These are phyloP conservation scores for Chlorops oryzae DNA, from an alignment of 1,140 invertebrate genomes.

Conservation along the genomic window DNA sequence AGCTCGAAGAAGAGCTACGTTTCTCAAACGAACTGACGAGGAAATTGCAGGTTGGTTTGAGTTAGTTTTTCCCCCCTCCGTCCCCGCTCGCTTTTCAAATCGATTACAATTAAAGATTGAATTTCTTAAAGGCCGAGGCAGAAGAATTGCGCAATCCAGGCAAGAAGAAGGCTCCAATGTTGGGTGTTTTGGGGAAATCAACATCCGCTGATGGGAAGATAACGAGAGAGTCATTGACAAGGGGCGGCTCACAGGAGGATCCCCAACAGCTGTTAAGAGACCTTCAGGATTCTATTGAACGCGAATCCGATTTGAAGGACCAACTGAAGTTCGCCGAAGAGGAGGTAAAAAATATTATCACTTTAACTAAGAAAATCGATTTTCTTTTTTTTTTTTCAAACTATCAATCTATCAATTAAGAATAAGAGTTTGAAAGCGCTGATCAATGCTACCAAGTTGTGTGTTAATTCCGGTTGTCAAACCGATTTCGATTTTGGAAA, in stretches of 20 bases:
- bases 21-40: conserved; percentile 69
- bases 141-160: conserved; percentile 55
- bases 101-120: too few relatives aligned
- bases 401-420: not conserved
- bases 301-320: conserved; percentile 87
- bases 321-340: conserved; percentile 85
- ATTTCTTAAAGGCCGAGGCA: conserved; percentile 40
- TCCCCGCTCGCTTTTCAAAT: too few relatives aligned
- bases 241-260: conserved; percentile 72
- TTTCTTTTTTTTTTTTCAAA: too few relatives aligned
- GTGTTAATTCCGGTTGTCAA: too few relatives aligned
- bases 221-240: conserved; percentile 60
- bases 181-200: conserved; percentile 53
- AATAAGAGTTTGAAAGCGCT: not conserved
- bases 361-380: not conserved
- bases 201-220: conserved; percentile 57
- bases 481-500: too few relatives aligned
- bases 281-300: conserved; percentile 81
- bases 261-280: conserved; percentile 74
- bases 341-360: conserved; percentile 56
- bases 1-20: conserved; percentile 78
- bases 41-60: conserved; percentile 50
- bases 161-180: conserved; percentile 57
- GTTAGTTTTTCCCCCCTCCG: too few relatives aligned
- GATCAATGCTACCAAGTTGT: too few relatives aligned